Conservation (phyloP, 2,113 vertebrate species). For the Microcebus lehilahytsara region DNA sequence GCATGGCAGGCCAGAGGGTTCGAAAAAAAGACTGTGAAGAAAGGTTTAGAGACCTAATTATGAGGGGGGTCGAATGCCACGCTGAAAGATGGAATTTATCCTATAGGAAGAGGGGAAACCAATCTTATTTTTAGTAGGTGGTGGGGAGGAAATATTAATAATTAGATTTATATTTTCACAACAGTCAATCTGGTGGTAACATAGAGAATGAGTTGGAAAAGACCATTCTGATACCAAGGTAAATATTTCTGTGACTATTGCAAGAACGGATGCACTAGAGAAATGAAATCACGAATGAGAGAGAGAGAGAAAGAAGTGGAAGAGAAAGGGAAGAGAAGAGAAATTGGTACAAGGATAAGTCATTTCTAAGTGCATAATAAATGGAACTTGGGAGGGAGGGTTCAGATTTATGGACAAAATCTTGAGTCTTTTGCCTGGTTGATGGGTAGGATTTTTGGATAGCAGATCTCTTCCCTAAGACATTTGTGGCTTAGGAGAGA, state of each 20-base stretch:
- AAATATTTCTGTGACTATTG: not conserved
- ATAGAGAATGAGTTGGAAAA: not conserved
- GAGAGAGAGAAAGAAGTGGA: too few species aligned
- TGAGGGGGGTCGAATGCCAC: not conserved
- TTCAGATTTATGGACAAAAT: too few species aligned
- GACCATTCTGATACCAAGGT: not conserved
- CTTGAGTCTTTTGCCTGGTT: too few species aligned
- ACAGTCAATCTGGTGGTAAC: not conserved
- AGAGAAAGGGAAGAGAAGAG: not conserved
- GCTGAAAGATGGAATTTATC: not conserved
- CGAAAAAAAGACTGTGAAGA: not conserved
- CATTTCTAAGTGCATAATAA: not conserved
- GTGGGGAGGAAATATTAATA: not conserved
- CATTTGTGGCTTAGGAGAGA: rapidly evolving
- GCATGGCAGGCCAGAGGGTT: rapidly evolving
- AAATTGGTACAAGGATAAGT: not conserved
- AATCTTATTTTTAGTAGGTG: not conserved
- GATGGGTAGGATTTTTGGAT: too few species aligned
- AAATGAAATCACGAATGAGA: not conserved
- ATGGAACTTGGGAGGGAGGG: not conserved
- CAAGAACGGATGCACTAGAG: not conserved
- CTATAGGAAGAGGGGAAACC: not conserved
- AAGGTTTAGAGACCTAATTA: not conserved
- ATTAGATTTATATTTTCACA: not conserved
- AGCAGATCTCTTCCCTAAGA: not conserved